Evolutionary conservation across 2,888 invertebrate genomes (phyloP).

Genomic region (Tetramorium bicarinatum): DNA sequence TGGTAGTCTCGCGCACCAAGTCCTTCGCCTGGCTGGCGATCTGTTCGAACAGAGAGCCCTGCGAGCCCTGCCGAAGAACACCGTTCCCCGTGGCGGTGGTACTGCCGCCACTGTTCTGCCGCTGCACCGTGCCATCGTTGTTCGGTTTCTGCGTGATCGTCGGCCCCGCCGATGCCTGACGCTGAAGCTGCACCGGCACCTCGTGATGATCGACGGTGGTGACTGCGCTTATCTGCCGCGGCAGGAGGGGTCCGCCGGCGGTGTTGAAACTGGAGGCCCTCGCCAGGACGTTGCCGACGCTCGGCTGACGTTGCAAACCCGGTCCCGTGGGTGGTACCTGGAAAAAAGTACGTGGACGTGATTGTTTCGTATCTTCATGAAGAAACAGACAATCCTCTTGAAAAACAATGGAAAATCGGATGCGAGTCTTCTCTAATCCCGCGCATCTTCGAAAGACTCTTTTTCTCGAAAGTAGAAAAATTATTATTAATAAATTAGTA

Average conservation of each 20-base stretch:
- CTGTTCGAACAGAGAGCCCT: conserved; percentile 95
- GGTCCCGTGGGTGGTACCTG: conserved; percentile 88
- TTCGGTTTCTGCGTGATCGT: conserved; percentile 57
- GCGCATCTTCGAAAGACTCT: background rate
- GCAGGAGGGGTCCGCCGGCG: conserved; percentile 78
- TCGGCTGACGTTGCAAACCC: conserved; percentile 88
- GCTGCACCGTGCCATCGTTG: conserved; percentile 62
- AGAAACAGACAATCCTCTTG: background rate
- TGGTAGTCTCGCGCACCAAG: conserved; percentile 94
- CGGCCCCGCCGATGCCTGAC: conserved; percentile 65
- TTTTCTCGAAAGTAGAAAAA: background rate
- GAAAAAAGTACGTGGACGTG: conserved; percentile 20
- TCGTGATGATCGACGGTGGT: conserved; percentile 68
- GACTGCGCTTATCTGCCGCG: conserved; percentile 79
- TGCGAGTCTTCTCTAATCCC: background rate
- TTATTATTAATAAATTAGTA: conserved; percentile 6
- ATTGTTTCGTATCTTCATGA: background rate
- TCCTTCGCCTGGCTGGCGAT: conserved; percentile 96
- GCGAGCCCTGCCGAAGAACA: conserved; percentile 92
- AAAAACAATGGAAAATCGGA: background rate
- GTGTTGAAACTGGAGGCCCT: conserved; percentile 90
- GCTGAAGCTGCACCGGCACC: conserved; percentile 64
- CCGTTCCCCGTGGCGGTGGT: conserved; percentile 75
- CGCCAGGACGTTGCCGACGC: conserved; percentile 89
- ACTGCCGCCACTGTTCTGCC: conserved; percentile 75